Evolutionary conservation across 2,888 invertebrate species (phyloP).

Genomic region (Spicauda simplicius): DNA sequence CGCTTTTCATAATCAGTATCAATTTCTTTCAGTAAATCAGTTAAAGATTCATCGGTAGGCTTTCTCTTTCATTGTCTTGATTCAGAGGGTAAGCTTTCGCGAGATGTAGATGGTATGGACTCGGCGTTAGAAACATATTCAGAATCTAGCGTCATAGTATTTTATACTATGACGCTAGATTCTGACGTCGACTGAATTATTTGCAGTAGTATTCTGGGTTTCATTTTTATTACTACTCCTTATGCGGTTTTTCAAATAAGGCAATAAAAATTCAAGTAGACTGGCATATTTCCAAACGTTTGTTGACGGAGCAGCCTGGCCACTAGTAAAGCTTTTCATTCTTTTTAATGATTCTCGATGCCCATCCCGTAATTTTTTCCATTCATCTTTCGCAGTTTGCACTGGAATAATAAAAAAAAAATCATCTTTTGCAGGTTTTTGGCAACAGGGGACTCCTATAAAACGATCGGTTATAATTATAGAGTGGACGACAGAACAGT

Average conservation of each 20-base stretch:
- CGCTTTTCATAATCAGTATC: no score
- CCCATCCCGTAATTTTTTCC: slow-evolving; percentile 5
- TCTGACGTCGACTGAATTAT: no score
- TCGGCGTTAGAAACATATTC: no score
- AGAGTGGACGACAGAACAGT: slow-evolving; percentile 34
- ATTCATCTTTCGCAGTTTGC: background rate
- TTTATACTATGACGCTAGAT: no score
- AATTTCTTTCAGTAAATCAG: no score
- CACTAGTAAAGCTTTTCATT: slow-evolving; percentile 3
- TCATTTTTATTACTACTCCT: background rate
- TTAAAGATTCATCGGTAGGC: no score
- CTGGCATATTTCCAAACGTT: slow-evolving; percentile 6
- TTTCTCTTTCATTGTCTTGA: no score
- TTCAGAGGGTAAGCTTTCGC: no score
- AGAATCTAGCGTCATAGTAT: no score
- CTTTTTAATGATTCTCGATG: background rate
- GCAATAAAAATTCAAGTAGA: background rate
- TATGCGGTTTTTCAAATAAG: background rate
- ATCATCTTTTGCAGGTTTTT: slow-evolving; percentile 10
- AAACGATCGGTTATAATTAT: slow-evolving; percentile 12
- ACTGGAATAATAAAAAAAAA: slow-evolving; percentile 1
- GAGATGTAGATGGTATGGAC: no score
- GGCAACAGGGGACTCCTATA: slow-evolving; percentile 8
- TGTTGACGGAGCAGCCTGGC: background rate
- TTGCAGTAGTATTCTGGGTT: background rate